Evolutionary conservation across 2,888 invertebrate species (phyloP).

Genomic region (Cerceris ruficornis): DNA sequence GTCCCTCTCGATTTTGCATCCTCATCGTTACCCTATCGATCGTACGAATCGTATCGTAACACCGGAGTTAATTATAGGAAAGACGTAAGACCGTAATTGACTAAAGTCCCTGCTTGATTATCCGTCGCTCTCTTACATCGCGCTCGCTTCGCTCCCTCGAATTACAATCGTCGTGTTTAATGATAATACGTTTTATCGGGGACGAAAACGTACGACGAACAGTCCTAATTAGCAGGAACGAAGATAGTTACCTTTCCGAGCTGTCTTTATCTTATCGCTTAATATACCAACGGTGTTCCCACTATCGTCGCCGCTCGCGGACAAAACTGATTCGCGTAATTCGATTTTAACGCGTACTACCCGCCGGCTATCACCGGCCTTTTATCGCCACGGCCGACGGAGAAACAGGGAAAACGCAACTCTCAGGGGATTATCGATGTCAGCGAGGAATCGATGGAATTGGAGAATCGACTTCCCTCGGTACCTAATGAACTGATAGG

Average conservation of each 20-base stretch:
- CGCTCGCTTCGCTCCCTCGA: conserved; percentile 7
- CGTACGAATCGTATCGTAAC: neutral
- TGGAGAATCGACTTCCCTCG: neutral
- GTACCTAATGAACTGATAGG: too few species aligned
- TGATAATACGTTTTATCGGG: conserved; percentile 25
- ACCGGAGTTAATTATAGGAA: neutral
- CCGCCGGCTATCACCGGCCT: conserved; percentile 35
- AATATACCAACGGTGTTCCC: conserved; percentile 49
- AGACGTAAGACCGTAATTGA: neutral
- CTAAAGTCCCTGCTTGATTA: neutral
- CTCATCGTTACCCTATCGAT: neutral
- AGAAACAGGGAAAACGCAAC: conserved; percentile 20
- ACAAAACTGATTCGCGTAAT: conserved; percentile 48
- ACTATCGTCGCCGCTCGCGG: conserved; percentile 21
- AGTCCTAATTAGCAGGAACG: conserved; percentile 45
- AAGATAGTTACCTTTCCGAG: conserved; percentile 23
- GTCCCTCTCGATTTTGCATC: too few species aligned
- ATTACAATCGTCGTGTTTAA: conserved; percentile 25
- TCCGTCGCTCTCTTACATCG: neutral
- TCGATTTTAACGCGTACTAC: conserved; percentile 50
- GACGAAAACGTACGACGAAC: conserved; percentile 17
- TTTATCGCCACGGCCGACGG: conserved; percentile 57
- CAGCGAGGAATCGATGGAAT: conserved; percentile 9
- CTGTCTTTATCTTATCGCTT: conserved; percentile 49
- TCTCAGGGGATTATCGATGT: conserved; percentile 16